Conservation (phyloP, 2,888 invertebrate genomes). For the Poecilobothrus nobilitatus region DNA sequence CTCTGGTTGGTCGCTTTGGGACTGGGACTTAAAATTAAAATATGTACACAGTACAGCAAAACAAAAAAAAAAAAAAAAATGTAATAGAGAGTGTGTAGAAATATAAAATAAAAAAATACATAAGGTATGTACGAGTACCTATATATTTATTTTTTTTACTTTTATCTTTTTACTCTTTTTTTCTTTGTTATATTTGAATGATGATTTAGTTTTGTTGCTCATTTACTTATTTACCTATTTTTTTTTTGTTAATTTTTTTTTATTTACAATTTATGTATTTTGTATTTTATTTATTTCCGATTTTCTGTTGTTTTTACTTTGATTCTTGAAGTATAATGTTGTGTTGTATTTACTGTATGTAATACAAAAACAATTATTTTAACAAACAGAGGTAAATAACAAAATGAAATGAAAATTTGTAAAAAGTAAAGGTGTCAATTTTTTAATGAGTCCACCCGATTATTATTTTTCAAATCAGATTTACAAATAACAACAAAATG, state of each 20-base stretch:
- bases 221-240: not conserved
- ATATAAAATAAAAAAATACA: not conserved
- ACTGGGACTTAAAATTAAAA: slow-evolving; percentile 6
- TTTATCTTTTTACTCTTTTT: not conserved
- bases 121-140: not conserved
- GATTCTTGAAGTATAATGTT: not conserved
- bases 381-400: not conserved
- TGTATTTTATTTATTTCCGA: too few species aligned
- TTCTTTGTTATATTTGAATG: not conserved
- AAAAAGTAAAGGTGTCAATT: not conserved
- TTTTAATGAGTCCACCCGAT: not conserved
- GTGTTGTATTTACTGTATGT: too few species aligned
- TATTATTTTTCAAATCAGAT: too few species aligned
- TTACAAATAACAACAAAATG: too few species aligned
- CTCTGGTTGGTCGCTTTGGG: slow-evolving; percentile 4
- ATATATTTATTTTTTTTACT: not conserved
- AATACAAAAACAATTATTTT: not conserved
- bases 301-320: not conserved
- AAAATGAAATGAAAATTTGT: not conserved
- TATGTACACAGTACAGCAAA: not conserved
- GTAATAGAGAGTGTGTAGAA: not conserved
- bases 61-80: not conserved
- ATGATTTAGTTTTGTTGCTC: not conserved
- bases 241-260: not conserved
- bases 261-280: not conserved